phyloP scores from a whole-genome alignment of 2,797 vertebrate genomes.

The Valencia hispanica region DNA sequence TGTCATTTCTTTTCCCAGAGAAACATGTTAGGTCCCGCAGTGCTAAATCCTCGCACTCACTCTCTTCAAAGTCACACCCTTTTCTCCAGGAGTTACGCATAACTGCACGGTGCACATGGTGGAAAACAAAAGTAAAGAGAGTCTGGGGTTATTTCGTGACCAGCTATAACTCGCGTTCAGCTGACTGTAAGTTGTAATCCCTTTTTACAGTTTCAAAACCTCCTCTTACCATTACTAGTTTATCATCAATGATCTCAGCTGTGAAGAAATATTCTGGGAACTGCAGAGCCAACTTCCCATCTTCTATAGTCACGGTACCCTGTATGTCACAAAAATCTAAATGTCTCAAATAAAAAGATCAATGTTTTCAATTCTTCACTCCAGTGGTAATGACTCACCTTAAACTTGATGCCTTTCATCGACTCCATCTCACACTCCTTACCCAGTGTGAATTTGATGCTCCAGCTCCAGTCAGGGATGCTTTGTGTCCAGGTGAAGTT shows the following conservation, averaged over 20 bases:
- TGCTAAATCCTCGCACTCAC: conserved; percentile 65
- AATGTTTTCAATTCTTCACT: not conserved
- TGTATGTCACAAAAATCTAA: conserved; percentile 51
- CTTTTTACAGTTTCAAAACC: not conserved
- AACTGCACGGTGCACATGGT: conserved; percentile 29
- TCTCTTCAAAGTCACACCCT: conserved; percentile 73
- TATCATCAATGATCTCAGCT: conserved; percentile 83
- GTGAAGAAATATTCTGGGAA: conserved; percentile 88
- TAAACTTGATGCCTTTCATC: conserved; percentile 85
- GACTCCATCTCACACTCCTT: conserved; percentile 87
- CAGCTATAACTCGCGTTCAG: not conserved
- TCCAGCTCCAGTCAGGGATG: conserved; percentile 81
- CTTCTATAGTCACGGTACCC: conserved; percentile 84
- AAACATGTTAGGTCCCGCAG: conserved; percentile 50
- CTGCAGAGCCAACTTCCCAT: conserved; percentile 76
- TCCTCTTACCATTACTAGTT: conserved; percentile 87
- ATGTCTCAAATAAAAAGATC: not conserved
- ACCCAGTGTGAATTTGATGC: conserved; percentile 85
- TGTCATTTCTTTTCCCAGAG: not conserved
- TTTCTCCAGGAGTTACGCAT: conserved; percentile 67
- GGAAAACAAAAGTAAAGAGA: conserved; percentile 10
- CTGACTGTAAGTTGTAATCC: not conserved
- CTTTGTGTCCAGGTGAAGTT: conserved; percentile 88
- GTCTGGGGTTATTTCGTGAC: not conserved
- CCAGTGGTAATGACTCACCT: conserved; percentile 71